phyloP scores from a whole-genome alignment of 1,140 invertebrate genomes.

The Eciton burchellii region DNA sequence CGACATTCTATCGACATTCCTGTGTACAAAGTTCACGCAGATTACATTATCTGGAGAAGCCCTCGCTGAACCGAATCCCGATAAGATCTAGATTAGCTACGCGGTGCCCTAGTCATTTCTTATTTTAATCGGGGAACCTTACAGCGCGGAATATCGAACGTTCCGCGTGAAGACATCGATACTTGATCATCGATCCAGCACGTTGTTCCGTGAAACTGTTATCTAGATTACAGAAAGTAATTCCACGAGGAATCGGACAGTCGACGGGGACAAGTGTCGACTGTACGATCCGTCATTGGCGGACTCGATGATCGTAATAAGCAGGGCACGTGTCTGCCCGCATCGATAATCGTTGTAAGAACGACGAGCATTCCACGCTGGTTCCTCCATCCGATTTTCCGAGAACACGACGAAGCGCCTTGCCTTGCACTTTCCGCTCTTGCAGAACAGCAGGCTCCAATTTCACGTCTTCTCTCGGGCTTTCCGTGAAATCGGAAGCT shows the following conservation, averaged over 20 bases:
- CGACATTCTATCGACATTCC: slow-evolving; percentile 20
- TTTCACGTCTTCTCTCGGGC: slow-evolving; percentile 47
- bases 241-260: neutral
- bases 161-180: neutral
- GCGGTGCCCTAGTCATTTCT: neutral
- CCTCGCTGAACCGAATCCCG: slow-evolving; percentile 7
- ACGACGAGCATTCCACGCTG: slow-evolving; percentile 7
- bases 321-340: neutral
- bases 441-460: slow-evolving; percentile 16
- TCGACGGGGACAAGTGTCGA: neutral
- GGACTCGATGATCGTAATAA: slow-evolving; percentile 3
- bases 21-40: slow-evolving; percentile 7
- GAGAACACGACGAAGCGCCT: slow-evolving; percentile 32
- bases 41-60: slow-evolving; percentile 19
- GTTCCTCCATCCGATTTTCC: neutral
- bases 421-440: neutral
- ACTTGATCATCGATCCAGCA: neutral
- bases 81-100: slow-evolving; percentile 49
- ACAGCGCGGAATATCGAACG: neutral
- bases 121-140: neutral
- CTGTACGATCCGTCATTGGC: neutral
- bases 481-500: slow-evolving; percentile 41
- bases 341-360: neutral
- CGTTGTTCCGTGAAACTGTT: neutral
- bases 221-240: neutral